Conservation (phyloP, 2,797 vertebrate species). For the Hapalemur alaotrensis region DNA sequence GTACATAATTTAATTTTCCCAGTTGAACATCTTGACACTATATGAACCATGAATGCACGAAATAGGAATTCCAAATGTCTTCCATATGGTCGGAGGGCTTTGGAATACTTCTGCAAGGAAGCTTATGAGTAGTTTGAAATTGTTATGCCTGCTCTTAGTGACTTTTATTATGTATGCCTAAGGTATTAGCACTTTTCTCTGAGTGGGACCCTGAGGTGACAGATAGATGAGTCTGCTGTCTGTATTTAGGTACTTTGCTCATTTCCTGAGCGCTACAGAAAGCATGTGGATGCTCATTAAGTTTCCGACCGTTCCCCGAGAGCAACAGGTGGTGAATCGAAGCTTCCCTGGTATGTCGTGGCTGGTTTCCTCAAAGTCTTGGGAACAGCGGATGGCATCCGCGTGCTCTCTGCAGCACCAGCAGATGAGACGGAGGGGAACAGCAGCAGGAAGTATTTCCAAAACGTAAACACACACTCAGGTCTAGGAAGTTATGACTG, state of each 20-base stretch:
- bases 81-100: conserved; percentile 53
- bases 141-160: conserved; percentile 62
- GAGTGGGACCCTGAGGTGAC: conserved; percentile 56
- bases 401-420: conserved; percentile 48
- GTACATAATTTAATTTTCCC: conserved; percentile 70
- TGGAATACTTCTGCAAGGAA: conserved; percentile 34
- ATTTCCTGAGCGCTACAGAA: conserved; percentile 75
- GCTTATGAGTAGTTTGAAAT: conserved; percentile 47
- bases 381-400: conserved; percentile 67
- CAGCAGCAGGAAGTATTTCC: conserved; percentile 76
- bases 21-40: conserved; percentile 63
- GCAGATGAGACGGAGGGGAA: conserved; percentile 50
- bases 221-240: conserved; percentile 78
- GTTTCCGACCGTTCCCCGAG: conserved; percentile 80
- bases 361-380: conserved; percentile 76
- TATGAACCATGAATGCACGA: conserved; percentile 64
- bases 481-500: conserved; percentile 39
- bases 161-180: conserved; percentile 48
- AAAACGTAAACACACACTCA: conserved; percentile 68
- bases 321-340: conserved; percentile 82
- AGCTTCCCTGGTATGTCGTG: conserved; percentile 70
- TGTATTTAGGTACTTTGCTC: conserved; percentile 78
- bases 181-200: conserved; percentile 41
- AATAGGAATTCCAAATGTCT: conserved; percentile 65
- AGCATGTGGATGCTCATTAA: conserved; percentile 79